Evolutionary conservation across 2,797 vertebrate genomes (phyloP), one percentile per base, ranked within the genome.

Genomic region (Pangasius mekongensis): DNA sequence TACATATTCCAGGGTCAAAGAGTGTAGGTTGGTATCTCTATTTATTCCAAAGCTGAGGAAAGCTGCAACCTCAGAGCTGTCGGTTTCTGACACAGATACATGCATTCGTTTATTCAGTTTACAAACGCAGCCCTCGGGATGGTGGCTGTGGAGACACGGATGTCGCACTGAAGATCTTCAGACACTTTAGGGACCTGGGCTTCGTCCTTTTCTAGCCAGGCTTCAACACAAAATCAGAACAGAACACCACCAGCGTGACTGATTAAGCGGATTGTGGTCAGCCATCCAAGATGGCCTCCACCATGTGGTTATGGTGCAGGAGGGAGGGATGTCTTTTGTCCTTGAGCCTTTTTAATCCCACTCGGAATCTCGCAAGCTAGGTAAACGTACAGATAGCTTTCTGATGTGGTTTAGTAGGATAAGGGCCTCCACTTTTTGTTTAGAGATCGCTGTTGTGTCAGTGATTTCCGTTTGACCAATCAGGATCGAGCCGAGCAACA

Each of bases 51-150:
- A 91, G 87, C 86, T 80, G 89, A 90, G 91, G 86, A 89, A 85
- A 89, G 87, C 91, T 90, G 90, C 87, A 87, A 90, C 87, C 90
- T 91, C 87, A 88, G 76, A 90, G 86, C 78, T 84, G 86, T 91
- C 87, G 90, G 80, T 89, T 90, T 92, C 90, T 87, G 90, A 92
- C 90, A 92, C 89, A 92, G 87, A 92, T 89, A 91, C 91, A 92
- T 92, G 91, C 91, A 91, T 91, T 90, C 49, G 33, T 89, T 92
- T 89, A 92, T 74, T 89, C 90, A 89, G 89, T 91, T 89, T 87
- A 67, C 66, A 87, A 88, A 90, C 66, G 85, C 89, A 89, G 87
- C 76, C 89, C 87, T 80, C 90, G 22, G 87, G 73, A 83, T 36
- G 66, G 60, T 64, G 88, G 86, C 60, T 83, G 33, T 52, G 36